Conservation (phyloP, 1,140 invertebrate species). For the Drosophila obscura region DNA sequence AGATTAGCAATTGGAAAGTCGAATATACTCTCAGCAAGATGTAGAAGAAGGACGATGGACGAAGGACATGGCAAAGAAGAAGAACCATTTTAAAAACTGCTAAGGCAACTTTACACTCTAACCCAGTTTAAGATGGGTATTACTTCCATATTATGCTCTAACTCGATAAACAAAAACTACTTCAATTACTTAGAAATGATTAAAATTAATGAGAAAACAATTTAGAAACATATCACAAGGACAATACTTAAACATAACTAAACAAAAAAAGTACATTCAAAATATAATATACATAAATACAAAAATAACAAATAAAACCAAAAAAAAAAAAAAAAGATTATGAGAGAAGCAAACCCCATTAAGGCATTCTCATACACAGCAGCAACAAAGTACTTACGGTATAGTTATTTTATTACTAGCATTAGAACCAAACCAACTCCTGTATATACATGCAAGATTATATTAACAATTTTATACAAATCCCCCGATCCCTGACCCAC, state of each 20-base stretch:
- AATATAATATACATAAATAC: conserved; percentile 42
- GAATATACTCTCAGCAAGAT: conserved; percentile 42
- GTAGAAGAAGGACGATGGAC: conserved; percentile 34
- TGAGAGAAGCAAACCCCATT: conserved; percentile 39
- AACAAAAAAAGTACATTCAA: conserved; percentile 64
- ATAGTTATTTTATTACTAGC: conserved; percentile 81
- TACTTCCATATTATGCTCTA: conserved; percentile 81
- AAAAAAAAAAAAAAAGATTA: conserved; percentile 44
- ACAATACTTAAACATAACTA: conserved; percentile 82
- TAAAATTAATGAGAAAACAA: conserved; percentile 81
- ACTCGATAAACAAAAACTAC: conserved; percentile 78
- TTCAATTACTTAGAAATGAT: conserved; percentile 83
- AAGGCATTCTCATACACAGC: conserved; percentile 58
- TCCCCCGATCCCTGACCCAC: background rate
- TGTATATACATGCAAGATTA: conserved; percentile 67
- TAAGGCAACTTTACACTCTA: conserved; percentile 76
- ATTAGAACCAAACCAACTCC: conserved; percentile 44
- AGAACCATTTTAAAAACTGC: conserved; percentile 63
- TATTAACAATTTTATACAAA: conserved; percentile 73
- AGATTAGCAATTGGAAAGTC: conserved; percentile 35
- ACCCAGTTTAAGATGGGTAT: conserved; percentile 73
- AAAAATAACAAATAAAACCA: conserved; percentile 27
- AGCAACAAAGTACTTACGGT: conserved; percentile 64
- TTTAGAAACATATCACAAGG: conserved; percentile 84
- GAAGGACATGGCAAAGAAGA: conserved; percentile 47